A percentile compares a stretch with the other conserved stretches of the same genome.
These are phyloP conservation scores for Parazoanthus swiftii DNA, from an alignment of 92 coral and sea anemone genomes.

Conservation along the genomic window DNA sequence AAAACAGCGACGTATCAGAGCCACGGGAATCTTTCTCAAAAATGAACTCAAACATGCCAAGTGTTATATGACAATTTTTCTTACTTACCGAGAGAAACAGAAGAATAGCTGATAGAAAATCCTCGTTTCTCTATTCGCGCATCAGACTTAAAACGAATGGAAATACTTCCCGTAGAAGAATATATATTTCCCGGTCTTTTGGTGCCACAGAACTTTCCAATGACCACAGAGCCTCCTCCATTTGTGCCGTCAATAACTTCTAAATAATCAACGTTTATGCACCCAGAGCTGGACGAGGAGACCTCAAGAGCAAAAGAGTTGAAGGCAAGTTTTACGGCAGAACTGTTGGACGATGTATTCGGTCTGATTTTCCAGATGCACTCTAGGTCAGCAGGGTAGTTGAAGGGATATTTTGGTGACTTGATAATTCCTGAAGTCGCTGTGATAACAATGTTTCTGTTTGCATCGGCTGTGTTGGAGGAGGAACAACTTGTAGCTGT, in stretches of 20 bases:
- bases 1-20: too few relatives aligned
- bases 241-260: background rate
- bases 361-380: constrained; percentile 9
- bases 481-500: background rate
- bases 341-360: background rate
- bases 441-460: background rate
- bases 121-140: background rate
- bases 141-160: constrained; percentile 14
- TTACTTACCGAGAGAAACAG: background rate
- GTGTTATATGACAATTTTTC: too few relatives aligned
- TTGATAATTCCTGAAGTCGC: background rate
- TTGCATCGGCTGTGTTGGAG: background rate
- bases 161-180: background rate
- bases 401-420: background rate
- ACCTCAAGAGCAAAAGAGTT: background rate
- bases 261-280: background rate
- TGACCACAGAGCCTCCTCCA: background rate
- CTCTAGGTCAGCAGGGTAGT: constrained; percentile 8
- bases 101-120: background rate
- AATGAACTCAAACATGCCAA: too few relatives aligned
- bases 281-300: background rate
- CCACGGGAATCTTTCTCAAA: too few relatives aligned
- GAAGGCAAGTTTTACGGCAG: background rate
- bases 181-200: background rate
- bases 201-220: constrained; percentile 2